Evolutionary conservation across 2,113 vertebrate genomes (phyloP).

Genomic region (Odocoileus virginianus): DNA sequence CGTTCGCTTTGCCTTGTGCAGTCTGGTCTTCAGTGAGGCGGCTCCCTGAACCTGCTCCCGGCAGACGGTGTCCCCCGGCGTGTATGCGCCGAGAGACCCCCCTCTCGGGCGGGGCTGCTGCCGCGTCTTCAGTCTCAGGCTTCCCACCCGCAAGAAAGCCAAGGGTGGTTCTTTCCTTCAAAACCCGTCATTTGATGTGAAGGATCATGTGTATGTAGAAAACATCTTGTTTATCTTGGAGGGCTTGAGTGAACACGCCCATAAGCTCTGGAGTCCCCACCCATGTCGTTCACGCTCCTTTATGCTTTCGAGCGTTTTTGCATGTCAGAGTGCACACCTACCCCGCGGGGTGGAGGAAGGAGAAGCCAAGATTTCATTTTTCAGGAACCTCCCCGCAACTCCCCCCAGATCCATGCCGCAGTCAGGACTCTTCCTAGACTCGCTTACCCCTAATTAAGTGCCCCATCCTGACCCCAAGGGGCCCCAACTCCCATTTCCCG

Average conservation of each 20-base stretch:
- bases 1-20: neutral
- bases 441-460: accelerated
- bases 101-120: accelerated
- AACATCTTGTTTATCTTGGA: neutral
- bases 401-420: accelerated
- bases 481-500: accelerated
- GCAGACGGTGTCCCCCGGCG: neutral
- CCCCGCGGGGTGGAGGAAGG: accelerated
- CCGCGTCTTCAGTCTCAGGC: neutral
- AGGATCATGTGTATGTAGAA: accelerated
- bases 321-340: accelerated
- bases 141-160: neutral
- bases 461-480: accelerated
- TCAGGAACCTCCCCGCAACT: no score
- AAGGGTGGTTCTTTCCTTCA: neutral
- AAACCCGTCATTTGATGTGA: neutral
- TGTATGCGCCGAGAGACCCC: accelerated
- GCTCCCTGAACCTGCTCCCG: neutral
- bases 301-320: accelerated
- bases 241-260: accelerated
- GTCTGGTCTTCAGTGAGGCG: neutral
- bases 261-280: accelerated
- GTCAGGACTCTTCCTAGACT: neutral
- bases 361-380: neutral
- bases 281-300: accelerated